phyloP scores from a whole-genome alignment of 2,888 invertebrate genomes.

The Sesamia inferens region DNA sequence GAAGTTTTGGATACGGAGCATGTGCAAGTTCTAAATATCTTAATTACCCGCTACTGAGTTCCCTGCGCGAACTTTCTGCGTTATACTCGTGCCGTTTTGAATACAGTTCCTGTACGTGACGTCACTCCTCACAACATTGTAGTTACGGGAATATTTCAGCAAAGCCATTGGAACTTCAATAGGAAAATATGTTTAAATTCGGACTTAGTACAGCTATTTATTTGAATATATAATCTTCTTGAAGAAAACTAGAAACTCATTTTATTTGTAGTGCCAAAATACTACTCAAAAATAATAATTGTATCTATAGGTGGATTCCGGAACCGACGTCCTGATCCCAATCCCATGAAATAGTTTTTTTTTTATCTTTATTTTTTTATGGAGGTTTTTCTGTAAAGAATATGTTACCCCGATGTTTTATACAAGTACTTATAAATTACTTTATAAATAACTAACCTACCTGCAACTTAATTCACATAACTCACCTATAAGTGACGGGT shows the following conservation, averaged over 20 bases:
- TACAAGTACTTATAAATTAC: too few species aligned
- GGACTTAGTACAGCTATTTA: not conserved
- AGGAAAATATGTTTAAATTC: conserved; percentile 12
- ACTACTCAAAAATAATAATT: too few species aligned
- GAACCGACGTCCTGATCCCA: too few species aligned
- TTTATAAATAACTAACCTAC: too few species aligned
- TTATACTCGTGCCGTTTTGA: conserved; percentile 53
- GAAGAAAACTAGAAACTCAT: not conserved
- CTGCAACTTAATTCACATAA: too few species aligned
- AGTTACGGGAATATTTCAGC: conserved; percentile 25
- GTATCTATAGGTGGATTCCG: too few species aligned
- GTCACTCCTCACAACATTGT: conserved; percentile 42
- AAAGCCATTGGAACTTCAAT: conserved; percentile 21
- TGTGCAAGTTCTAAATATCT: conserved; percentile 69
- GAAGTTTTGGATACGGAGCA: conserved; percentile 59
- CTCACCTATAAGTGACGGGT: too few species aligned
- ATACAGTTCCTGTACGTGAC: conserved; percentile 57
- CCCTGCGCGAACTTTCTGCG: conserved; percentile 53
- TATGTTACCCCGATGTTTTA: too few species aligned
- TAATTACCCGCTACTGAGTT: conserved; percentile 66
- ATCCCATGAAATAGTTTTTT: too few species aligned
- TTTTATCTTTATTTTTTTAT: too few species aligned
- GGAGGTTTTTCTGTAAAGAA: too few species aligned
- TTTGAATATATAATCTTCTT: not conserved
- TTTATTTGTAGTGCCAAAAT: too few species aligned